These are phyloP conservation scores for Misgurnus mizolepis DNA, from an alignment of 2,113 vertebrate genomes.

Conservation along the genomic window DNA sequence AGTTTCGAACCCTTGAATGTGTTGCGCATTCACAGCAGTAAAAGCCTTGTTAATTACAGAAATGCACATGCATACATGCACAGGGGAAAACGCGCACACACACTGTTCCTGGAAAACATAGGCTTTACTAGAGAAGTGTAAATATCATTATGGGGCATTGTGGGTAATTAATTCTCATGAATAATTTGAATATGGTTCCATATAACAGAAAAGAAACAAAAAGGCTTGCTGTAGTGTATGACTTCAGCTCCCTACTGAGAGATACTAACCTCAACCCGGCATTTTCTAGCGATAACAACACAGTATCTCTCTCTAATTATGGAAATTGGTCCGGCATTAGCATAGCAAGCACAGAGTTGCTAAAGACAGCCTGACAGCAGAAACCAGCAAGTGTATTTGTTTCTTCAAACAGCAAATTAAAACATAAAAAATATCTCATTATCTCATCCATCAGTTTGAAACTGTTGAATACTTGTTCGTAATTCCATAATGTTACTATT, in stretches of 20 bases:
- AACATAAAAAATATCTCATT: constrained; percentile 42
- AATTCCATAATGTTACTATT: constrained; percentile 3
- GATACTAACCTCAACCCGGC: constrained; percentile 76
- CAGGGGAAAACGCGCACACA: constrained; percentile 57
- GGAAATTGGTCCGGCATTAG: constrained; percentile 67
- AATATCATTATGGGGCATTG: constrained; percentile 77
- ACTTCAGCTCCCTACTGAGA: constrained; percentile 68
- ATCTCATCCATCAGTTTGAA: constrained; percentile 12
- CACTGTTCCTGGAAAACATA: constrained; percentile 64
- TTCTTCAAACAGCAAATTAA: constrained; percentile 40
- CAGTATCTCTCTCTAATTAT: constrained; percentile 69
- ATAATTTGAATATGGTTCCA: constrained; percentile 49
- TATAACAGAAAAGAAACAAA: constrained; percentile 49
- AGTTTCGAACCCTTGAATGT: constrained; percentile 66
- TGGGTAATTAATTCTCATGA: constrained; percentile 75
- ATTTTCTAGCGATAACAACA: constrained; percentile 72
- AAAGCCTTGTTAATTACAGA: constrained; percentile 68
- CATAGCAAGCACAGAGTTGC: constrained; percentile 63
- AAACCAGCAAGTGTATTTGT: constrained; percentile 55
- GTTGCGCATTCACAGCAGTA: constrained; percentile 51
- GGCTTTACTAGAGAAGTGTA: constrained; percentile 70
- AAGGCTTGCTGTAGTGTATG: constrained; percentile 47
- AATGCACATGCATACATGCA: constrained; percentile 1
- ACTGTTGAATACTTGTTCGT: constrained; percentile 1
- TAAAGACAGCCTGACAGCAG: constrained; percentile 49